Conservation (phyloP, 2,888 invertebrate species). For the Chaetogeoica ovagalla region DNA sequence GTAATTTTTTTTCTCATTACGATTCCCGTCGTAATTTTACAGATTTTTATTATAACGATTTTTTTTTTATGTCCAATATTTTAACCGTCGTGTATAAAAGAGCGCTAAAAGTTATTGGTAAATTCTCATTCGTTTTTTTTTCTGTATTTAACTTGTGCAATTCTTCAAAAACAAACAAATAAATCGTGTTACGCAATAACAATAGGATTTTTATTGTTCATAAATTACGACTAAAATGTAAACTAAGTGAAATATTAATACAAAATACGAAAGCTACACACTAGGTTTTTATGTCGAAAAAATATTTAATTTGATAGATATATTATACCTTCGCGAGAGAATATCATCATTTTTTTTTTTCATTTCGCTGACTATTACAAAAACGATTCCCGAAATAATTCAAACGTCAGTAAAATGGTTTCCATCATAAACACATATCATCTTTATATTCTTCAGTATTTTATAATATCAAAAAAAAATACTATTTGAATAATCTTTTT, state of each 20-base stretch:
- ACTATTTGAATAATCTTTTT: slow-evolving; percentile 3
- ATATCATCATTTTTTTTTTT: slow-evolving; percentile 1
- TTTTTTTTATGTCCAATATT: background rate
- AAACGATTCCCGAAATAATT: slow-evolving; percentile 12
- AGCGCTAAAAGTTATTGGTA: background rate
- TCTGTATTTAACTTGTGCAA: background rate
- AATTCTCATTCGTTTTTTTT: background rate
- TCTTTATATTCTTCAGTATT: background rate
- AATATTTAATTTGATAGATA: slow-evolving; percentile 9
- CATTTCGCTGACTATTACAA: slow-evolving; percentile 12
- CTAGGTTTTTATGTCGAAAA: background rate
- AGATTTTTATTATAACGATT: background rate
- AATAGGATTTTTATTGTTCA: background rate
- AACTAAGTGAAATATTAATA: background rate
- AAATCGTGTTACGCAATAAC: background rate
- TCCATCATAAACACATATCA: background rate
- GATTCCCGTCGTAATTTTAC: background rate
- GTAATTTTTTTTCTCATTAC: background rate
- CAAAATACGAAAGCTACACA: background rate
- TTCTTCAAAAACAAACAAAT: slow-evolving; percentile 10
- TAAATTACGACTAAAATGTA: slow-evolving; percentile 2
- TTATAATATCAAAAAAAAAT: background rate
- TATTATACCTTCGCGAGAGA: slow-evolving; percentile 6
- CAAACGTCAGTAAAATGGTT: slow-evolving; percentile 16
- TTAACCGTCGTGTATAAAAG: too few relatives aligned